phyloP scores from a whole-genome alignment of 1,140 invertebrate species.

The Scaptomyza hsui region DNA sequence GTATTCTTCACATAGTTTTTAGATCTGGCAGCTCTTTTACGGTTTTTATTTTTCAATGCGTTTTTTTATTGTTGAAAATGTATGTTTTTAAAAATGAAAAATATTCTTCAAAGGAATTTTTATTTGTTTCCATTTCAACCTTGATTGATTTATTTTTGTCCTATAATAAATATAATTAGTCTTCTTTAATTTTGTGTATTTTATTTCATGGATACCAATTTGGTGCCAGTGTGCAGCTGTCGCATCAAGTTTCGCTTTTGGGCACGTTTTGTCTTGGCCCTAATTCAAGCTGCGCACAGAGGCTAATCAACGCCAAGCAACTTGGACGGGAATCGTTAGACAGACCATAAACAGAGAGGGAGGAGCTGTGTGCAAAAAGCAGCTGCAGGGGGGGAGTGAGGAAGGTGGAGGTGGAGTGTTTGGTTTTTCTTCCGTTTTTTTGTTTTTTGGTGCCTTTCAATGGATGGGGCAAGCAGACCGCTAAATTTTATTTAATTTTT shows the following conservation, averaged over 20 bases:
- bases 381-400: conserved; percentile 7
- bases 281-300: conserved; percentile 73
- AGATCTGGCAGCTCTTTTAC: too few species aligned
- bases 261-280: conserved; percentile 79
- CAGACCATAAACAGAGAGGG: conserved; percentile 71
- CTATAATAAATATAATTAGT: too few species aligned
- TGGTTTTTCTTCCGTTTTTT: conserved; percentile 20
- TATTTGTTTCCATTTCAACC: too few species aligned
- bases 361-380: conserved; percentile 4
- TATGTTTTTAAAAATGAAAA: too few species aligned
- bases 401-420: conserved; percentile 9
- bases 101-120: too few species aligned
- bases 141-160: too few species aligned
- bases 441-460: neutral
- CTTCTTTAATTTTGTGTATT: too few species aligned
- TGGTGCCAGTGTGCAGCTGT: conserved; percentile 51
- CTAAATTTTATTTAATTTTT: conserved; percentile 82
- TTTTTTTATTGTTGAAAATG: too few species aligned
- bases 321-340: conserved; percentile 78
- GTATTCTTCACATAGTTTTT: too few species aligned
- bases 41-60: too few species aligned
- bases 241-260: conserved; percentile 72
- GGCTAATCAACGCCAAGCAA: conserved; percentile 80
- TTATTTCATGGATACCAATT: neutral
- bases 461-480: conserved; percentile 65